Conservation (phyloP, 2,797 vertebrate genomes). For the Falco novaeseelandiae region DNA sequence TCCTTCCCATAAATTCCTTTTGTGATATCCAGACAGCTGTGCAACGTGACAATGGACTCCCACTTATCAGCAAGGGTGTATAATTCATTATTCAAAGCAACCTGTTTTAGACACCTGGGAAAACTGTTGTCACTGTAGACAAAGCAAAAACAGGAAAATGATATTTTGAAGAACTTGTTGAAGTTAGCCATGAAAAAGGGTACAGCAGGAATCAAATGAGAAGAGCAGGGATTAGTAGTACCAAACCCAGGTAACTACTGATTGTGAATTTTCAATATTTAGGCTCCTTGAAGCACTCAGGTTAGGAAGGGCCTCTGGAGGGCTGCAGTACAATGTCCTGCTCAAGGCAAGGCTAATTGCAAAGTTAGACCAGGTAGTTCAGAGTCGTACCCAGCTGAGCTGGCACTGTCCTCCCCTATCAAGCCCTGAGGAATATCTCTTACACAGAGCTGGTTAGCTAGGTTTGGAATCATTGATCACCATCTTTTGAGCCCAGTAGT, state of each 20-base stretch:
- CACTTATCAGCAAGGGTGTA: not conserved
- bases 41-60: not conserved
- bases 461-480: not conserved
- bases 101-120: not conserved
- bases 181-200: not conserved
- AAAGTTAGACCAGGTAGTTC: not conserved
- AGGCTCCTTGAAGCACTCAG: not conserved
- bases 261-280: not conserved
- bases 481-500: not conserved
- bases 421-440: not conserved
- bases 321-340: not conserved
- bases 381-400: not conserved
- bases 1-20: not conserved
- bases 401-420: not conserved
- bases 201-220: not conserved
- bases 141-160: not conserved
- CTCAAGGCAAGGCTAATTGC: not conserved
- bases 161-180: not conserved
- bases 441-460: accelerated
- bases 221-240: not conserved
- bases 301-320: not conserved
- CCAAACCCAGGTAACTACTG: not conserved
- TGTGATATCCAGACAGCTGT: not conserved
- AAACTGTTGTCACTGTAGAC: not conserved
- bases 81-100: not conserved